Base-by-base conservation (phyloP, 2,888 invertebrate species). In the Liposcelis brunnea region DNA sequence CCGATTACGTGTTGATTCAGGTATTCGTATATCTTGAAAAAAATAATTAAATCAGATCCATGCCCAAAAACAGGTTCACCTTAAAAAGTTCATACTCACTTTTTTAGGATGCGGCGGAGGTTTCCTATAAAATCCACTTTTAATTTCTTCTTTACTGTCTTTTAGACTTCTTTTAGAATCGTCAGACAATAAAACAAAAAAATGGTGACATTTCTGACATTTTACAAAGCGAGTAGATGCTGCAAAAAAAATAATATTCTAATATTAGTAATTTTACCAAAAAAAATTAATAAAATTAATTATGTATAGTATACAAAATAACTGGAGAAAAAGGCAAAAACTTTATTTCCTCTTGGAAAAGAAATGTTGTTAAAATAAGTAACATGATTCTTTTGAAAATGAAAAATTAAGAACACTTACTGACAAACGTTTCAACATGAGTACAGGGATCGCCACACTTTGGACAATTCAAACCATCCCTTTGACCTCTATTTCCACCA, bases 401-500 rank as follows among this genome's bases (percentile, higher is more conserved):
- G 34, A 14, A 16, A 14, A 31, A 21, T 14, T 6, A 2, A 19
- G 38, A 37, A 31, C 50, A 68, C 74, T 69, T 61, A 73, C 90
- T 89, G 55, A 94, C 91, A 68, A 94, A 93, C 2, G 93, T 93
- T 66, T 93, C 93, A 48, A 94, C 91, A 64, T 93, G 90, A 2
- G 90, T 89, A 65, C 93, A 94, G n/a, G 91, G 87, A 64, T 90
- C 90, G 2, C 91, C 91, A 63, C 95, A 95, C 64, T 93, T 93
- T 2, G 94, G 94, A 59, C 95, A 95, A n/a, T 80, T 80, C 16
- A 89, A 70, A 32, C 81, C 77, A 52, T 75, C 78, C 53, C 79
- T 80, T 57, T 81, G 82, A 56, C 79, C 78, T 43, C 72, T 69
- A 50, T 70, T 67, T 26, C 74, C 69, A 48, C 72, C 60, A 21